These are phyloP conservation scores for Tangara arthus DNA, from an alignment of 2,797 vertebrate species.

Conservation along the genomic window DNA sequence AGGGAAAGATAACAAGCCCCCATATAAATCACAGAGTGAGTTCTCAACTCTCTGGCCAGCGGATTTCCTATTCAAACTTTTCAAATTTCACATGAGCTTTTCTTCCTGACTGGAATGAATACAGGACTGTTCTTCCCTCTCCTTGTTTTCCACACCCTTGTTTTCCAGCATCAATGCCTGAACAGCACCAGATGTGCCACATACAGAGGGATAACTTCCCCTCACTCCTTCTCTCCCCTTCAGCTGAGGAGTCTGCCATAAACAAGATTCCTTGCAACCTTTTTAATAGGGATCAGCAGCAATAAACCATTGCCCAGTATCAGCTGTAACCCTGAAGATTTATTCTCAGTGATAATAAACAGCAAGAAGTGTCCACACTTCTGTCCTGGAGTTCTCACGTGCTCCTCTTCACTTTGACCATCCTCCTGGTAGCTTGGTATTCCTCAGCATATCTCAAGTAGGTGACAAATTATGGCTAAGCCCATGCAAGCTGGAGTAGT, in stretches of 20 bases:
- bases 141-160: not conserved
- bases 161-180: not conserved
- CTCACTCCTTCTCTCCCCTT: not conserved
- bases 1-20: not conserved
- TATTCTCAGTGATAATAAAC: not conserved
- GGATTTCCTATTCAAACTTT: not conserved
- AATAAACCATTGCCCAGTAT: not conserved
- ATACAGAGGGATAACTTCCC: not conserved
- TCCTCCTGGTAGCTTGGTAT: not conserved
- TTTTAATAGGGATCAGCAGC: not conserved
- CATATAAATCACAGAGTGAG: not conserved
- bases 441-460: constrained; percentile 8
- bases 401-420: not conserved
- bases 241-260: not conserved
- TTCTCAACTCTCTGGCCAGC: not conserved
- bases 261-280: not conserved
- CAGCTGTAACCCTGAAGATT: not conserved
- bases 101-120: not conserved
- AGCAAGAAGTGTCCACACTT: not conserved
- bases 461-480: constrained; percentile 22
- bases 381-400: not conserved
- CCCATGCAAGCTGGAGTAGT: not conserved
- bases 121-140: not conserved
- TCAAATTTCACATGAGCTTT: not conserved
- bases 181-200: not conserved